Evolutionary conservation across 2,797 vertebrate genomes (phyloP).

Genomic region (Forpus xanthops): DNA sequence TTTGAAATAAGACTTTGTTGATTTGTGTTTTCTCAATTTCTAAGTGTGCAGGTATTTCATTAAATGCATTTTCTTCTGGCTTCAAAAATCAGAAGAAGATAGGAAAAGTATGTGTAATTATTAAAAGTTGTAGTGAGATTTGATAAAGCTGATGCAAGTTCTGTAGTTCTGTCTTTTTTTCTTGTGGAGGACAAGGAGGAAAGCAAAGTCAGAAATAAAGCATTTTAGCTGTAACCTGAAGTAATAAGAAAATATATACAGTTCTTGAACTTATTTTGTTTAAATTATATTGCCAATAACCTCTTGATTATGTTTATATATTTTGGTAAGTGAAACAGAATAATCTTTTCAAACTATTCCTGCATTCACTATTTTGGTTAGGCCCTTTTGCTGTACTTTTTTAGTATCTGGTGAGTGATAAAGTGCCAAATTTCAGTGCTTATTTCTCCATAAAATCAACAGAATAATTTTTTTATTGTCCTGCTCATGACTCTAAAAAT

Average conservation of each 20-base stretch:
- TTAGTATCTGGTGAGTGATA: slow-evolving; percentile 6
- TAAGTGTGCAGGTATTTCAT: slow-evolving; percentile 48
- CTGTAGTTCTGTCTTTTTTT: neutral
- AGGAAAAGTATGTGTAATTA: neutral
- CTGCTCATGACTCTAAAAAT: slow-evolving; percentile 15
- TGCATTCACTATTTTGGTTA: neutral
- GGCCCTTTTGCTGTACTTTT: slow-evolving; percentile 10
- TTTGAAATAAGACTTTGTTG: slow-evolving; percentile 57
- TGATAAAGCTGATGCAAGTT: slow-evolving; percentile 37
- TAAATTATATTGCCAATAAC: neutral
- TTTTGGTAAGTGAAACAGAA: slow-evolving; percentile 27
- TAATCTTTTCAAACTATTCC: neutral
- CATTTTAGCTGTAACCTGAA: neutral
- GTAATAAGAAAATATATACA: neutral
- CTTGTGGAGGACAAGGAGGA: neutral
- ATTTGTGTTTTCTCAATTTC: slow-evolving; percentile 41
- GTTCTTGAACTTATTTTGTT: slow-evolving; percentile 10
- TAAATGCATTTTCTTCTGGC: slow-evolving; percentile 49
- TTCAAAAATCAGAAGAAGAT: slow-evolving; percentile 4
- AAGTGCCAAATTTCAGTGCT: slow-evolving; percentile 1
- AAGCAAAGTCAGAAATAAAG: slow-evolving; percentile 4
- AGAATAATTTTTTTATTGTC: slow-evolving; percentile 59
- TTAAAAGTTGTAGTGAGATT: slow-evolving; percentile 10
- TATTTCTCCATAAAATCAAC: slow-evolving; percentile 39
- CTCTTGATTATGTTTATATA: neutral